Base-by-base conservation (phyloP, 92 coral and sea anemone species). In the Palythoa grandiflora region DNA sequence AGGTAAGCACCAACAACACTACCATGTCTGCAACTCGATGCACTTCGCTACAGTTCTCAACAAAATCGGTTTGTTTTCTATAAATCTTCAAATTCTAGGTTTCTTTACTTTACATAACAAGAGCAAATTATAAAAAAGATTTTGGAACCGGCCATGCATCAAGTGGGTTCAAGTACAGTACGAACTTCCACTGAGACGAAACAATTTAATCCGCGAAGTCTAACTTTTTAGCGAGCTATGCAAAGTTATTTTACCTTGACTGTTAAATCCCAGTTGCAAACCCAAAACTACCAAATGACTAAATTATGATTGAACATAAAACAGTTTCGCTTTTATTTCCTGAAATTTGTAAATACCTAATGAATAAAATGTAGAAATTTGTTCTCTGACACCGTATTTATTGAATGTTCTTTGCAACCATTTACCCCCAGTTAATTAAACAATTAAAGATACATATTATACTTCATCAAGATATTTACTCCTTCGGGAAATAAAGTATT, bases 141-240 rank as follows among this genome's bases (percentile, higher is more conserved):
- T 37, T 19, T 52, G 21, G 14, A 65, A 40, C 28, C 28, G 20
- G 77, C 8, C 10, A n/a, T 3, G 3, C 40, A 9, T 70, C 75
- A 70, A 70, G 75, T 70, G 75, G 75, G 75, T 35, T 73, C 79
- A 72, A 88, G 68, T 37, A 71, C 79, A 35, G 71, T 53, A 50
- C 79, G 60, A 68, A 5, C 66, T 72, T 12, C 28, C 11, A 54
- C 68, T 53, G 65, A 81, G 86, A 68, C 86, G 44, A 81, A 66
- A 47, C 86, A 81, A 47, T 36, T 61, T 61, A 16, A 53, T 80
- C 61, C 63, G 37, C 5, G 75, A 35, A 40, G 74, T 63, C 65
- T 28, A 28, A 20, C 74, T 61, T 61, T 80, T 80, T 38, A 63
- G 39, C 39, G 35, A 10, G 40, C 38, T 4, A 6, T 68, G 21